Percentiles rank a stretch among this genome's conserved stretches.
phyloP scores from a whole-genome alignment of 2,888 invertebrate species.

The Lepidocyrtinus sp. region DNA sequence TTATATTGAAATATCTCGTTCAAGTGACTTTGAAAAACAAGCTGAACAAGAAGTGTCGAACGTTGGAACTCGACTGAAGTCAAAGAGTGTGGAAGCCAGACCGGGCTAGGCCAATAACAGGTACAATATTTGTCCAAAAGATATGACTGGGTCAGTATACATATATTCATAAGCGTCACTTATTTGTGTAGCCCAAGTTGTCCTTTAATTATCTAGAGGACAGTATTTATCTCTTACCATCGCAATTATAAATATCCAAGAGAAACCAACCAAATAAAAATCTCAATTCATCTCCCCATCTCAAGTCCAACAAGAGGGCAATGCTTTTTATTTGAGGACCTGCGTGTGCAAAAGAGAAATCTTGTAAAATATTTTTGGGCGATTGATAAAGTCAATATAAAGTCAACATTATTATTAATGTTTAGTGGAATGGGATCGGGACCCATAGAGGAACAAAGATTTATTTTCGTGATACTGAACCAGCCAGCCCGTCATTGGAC shows the following conservation, averaged over 20 bases:
- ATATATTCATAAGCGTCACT: neutral
- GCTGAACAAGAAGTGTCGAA: neutral
- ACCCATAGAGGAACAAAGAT: neutral
- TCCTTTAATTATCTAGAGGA: conserved; percentile 3
- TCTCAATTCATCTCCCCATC: neutral
- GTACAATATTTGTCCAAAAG: too few relatives aligned
- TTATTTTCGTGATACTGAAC: neutral
- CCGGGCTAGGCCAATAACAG: too few relatives aligned
- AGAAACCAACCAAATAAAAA: neutral
- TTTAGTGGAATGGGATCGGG: neutral
- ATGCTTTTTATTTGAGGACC: neutral
- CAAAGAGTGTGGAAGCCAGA: too few relatives aligned
- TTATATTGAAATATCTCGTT: neutral
- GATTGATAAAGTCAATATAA: neutral
- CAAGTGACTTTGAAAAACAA: neutral
- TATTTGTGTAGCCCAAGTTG: neutral
- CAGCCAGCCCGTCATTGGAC: neutral
- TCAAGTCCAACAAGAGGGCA: neutral
- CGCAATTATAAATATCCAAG: neutral
- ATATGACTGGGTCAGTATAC: neutral
- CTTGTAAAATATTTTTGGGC: neutral
- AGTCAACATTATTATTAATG: neutral
- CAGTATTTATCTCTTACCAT: too few relatives aligned
- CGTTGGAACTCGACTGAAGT: too few relatives aligned
- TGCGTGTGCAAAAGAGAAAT: neutral